Percentiles rank a stretch among this genome's conserved stretches.
Conservation (phyloP, 2,888 invertebrate genomes). For the Deroplatys truncata region DNA sequence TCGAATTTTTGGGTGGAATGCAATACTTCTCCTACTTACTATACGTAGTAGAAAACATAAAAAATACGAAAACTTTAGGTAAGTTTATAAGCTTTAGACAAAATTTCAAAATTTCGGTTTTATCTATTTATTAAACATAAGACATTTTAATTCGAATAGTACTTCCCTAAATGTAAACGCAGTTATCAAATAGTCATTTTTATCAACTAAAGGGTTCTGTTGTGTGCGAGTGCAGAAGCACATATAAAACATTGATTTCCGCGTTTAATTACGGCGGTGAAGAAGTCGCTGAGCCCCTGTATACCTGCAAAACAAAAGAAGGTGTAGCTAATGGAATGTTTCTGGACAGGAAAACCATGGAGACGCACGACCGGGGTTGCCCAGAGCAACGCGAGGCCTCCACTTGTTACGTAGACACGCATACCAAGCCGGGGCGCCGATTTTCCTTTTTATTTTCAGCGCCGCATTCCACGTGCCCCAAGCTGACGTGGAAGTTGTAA, state of each 20-base stretch:
- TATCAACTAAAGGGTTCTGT: no score
- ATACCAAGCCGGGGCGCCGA: neutral
- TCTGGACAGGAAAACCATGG: neutral
- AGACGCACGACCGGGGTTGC: neutral
- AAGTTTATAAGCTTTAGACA: no score
- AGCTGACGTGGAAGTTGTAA: slow-evolving; percentile 15
- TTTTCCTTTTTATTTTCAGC: neutral
- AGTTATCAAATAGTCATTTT: no score
- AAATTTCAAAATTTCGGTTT: no score
- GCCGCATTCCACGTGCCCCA: neutral
- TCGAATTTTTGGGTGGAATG: no score
- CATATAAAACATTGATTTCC: neutral
- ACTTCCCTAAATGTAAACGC: no score
- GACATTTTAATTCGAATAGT: no score
- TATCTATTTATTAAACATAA: no score
- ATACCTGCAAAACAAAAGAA: neutral
- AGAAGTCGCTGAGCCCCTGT: neutral
- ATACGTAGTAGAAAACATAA: no score
- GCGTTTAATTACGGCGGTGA: neutral
- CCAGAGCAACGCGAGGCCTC: neutral
- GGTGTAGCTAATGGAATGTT: neutral
- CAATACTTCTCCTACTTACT: no score
- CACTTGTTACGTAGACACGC: neutral
- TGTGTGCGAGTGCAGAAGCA: no score
- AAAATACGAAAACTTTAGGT: no score